These are phyloP conservation scores for Chlorospingus semifuscus DNA, from an alignment of 2,797 vertebrate species.

Conservation along the genomic window DNA sequence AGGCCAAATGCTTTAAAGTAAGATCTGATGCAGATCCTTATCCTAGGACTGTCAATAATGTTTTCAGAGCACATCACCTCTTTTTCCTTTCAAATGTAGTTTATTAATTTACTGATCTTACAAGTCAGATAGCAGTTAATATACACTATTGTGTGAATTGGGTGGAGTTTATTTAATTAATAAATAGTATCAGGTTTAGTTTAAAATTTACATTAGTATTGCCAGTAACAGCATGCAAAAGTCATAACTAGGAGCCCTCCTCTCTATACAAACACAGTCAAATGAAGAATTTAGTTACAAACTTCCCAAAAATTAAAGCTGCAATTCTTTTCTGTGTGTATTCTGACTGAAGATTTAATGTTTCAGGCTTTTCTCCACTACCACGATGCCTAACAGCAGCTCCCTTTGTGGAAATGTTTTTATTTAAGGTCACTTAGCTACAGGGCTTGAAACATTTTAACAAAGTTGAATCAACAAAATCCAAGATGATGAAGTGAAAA, in stretches of 20 bases:
- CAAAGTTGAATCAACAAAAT: not conserved
- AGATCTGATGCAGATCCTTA: conserved; percentile 48
- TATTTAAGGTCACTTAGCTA: not conserved
- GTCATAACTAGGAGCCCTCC: not conserved
- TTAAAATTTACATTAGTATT: not conserved
- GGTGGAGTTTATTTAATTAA: conserved; percentile 3
- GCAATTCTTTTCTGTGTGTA: not conserved
- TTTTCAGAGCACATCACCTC: not conserved
- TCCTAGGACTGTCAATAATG: not conserved
- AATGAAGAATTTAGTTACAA: not conserved
- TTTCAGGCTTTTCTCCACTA: not conserved
- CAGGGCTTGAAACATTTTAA: not conserved
- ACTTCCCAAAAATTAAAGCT: not conserved
- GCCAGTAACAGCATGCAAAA: not conserved
- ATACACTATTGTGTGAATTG: not conserved
- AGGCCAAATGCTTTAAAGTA: conserved; percentile 51
- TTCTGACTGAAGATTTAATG: not conserved
- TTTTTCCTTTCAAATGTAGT: conserved; percentile 29
- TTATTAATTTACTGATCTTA: conserved; percentile 38
- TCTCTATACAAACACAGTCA: not conserved
- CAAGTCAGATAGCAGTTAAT: not conserved
- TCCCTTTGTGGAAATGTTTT: not conserved
- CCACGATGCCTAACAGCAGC: not conserved
- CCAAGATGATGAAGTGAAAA: not conserved
- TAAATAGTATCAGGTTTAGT: not conserved